Conservation (phyloP, 2,888 invertebrate genomes). For the Ferdinandea cuprea region DNA sequence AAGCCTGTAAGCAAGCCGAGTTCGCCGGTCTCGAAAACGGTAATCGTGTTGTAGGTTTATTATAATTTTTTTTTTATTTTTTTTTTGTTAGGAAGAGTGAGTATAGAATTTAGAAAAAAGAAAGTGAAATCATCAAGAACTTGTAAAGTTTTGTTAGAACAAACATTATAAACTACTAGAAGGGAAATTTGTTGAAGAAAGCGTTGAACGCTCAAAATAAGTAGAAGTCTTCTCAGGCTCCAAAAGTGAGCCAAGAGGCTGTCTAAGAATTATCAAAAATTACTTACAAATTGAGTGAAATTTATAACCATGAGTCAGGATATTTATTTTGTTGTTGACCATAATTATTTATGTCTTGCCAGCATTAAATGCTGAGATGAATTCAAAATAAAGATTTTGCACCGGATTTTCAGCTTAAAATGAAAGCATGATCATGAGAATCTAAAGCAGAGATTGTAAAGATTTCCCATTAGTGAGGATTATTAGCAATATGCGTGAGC, state of each 20-base stretch:
- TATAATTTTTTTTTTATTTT: slow-evolving; percentile 33
- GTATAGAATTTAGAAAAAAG: slow-evolving; percentile 57
- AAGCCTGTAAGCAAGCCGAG: slow-evolving; percentile 70
- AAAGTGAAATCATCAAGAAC: slow-evolving; percentile 38
- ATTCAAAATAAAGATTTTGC: slow-evolving; percentile 23
- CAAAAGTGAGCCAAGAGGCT: neutral
- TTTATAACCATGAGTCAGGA: slow-evolving; percentile 32
- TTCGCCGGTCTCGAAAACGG: slow-evolving; percentile 74
- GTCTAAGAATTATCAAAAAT: slow-evolving; percentile 34
- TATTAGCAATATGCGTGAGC: slow-evolving; percentile 23
- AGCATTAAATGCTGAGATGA: slow-evolving; percentile 20
- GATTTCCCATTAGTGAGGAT: slow-evolving; percentile 18
- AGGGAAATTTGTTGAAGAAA: slow-evolving; percentile 56
- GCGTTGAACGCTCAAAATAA: slow-evolving; percentile 48
- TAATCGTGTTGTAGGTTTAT: slow-evolving; percentile 63
- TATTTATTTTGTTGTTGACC: slow-evolving; percentile 14
- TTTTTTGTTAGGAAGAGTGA: slow-evolving; percentile 61
- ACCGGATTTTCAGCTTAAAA: slow-evolving; percentile 65
- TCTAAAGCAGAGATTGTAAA: slow-evolving; percentile 42
- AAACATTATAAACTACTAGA: slow-evolving; percentile 56
- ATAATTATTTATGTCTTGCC: slow-evolving; percentile 49
- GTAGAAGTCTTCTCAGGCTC: slow-evolving; percentile 6
- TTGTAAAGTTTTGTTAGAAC: slow-evolving; percentile 41
- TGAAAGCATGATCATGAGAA: slow-evolving; percentile 61
- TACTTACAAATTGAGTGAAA: slow-evolving; percentile 45